Evolutionary conservation across 2,888 invertebrate genomes (phyloP), one percentile per base, ranked within the genome.

Genomic region (Andrena camellia): DNA sequence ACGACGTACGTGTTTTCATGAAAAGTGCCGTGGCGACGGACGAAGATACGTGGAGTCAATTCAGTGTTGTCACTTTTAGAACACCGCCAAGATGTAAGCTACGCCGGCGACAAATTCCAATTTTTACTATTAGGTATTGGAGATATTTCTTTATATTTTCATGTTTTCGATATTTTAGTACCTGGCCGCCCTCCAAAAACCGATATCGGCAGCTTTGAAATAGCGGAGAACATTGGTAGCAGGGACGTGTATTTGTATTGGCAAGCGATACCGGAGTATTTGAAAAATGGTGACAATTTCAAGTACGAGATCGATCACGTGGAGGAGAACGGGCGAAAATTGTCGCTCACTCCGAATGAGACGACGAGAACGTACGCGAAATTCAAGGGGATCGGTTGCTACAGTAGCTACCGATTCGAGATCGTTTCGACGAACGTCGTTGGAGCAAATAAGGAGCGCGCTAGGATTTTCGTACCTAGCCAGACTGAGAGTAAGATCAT

Each of bases 211-310:
- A 96, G 97, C 90, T 98, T 97, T 92, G 96, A 97, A 92, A 94
- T 94, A 85, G 90, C 93, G 20, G 93, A 93, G 70, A 95, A 93
- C 89, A 94, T 95, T 26, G 93, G 94, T 54, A 95, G 95, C 80
- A 95, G 96, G 84, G 95, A 96, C 72, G 94, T 97, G 59, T 96
- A 96, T 92, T 94, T 98, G 29, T 98, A 97, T 93, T 98, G 98
- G 98, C 96, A 97, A 91, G 95, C 96, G 85, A 95, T 98, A 69
- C 95, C 96, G 26, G 95, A 95, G 62, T 95, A 95, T 91, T 95
- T 96, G 87, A 95, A 96, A 89, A 97, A 97, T 91, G 98, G 97
- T 26, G 95, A 96, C 6, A 95, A 97, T 90, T 97, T 98, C 90
- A 95, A 95, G 2, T 98, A 98, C 91, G 94, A 95, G 85, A 95